Evolutionary conservation across 1,140 invertebrate species (phyloP).

Genomic region (Oedothorax gibbosus): DNA sequence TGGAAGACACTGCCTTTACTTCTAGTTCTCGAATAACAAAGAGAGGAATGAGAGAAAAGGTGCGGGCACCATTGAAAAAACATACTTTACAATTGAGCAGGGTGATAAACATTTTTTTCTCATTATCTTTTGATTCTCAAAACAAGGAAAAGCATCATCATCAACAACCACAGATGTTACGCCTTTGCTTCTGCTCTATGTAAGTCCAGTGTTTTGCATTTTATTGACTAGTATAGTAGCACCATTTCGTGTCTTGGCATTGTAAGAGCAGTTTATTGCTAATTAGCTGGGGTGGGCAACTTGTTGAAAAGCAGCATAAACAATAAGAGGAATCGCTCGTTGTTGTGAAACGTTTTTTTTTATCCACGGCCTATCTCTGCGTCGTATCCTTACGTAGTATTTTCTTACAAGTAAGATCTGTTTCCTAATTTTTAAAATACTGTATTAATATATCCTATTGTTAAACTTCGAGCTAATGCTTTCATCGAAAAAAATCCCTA

Average conservation of each 20-base stretch:
- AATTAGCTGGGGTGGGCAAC: constrained; percentile 51
- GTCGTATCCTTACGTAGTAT: not conserved
- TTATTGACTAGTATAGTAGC: constrained; percentile 43
- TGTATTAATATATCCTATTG: constrained; percentile 13
- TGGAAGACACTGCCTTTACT: constrained; percentile 56
- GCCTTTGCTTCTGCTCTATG: constrained; percentile 37
- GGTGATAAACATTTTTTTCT: constrained; percentile 28
- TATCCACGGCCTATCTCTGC: constrained; percentile 31
- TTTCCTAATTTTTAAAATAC: constrained; percentile 12
- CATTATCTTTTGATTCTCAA: constrained; percentile 37
- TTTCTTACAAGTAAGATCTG: constrained; percentile 20
- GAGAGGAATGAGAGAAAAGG: constrained; percentile 11
- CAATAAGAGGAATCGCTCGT: constrained; percentile 35
- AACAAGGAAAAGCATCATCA: constrained; percentile 15
- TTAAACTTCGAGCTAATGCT: constrained; percentile 34
- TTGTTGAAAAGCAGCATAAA: constrained; percentile 15
- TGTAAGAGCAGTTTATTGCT: constrained; percentile 58
- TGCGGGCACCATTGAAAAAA: constrained; percentile 36
- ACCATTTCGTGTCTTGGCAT: constrained; percentile 56
- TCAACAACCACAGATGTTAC: not conserved
- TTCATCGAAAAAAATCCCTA: constrained; percentile 38
- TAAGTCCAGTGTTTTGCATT: constrained; percentile 52
- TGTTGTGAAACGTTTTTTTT: constrained; percentile 36
- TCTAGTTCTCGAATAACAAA: constrained; percentile 34
- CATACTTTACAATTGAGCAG: constrained; percentile 47